Evolutionary conservation across 2,797 vertebrate species (phyloP), one percentile per base, ranked within the genome.

Genomic region (Myripristis jacobus): DNA sequence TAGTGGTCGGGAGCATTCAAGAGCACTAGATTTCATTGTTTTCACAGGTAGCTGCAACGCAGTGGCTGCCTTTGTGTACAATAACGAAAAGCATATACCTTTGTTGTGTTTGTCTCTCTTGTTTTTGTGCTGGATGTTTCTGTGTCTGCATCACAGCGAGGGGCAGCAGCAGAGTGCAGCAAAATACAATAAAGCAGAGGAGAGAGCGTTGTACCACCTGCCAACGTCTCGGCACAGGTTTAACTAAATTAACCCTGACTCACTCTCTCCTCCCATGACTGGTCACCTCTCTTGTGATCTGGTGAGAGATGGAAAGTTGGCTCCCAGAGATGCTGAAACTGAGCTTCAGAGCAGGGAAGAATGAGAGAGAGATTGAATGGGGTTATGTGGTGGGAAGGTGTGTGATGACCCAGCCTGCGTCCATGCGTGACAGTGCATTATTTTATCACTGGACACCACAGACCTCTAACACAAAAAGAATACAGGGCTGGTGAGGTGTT

Each of bases 401-500:
- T 89, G 86, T 89, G 87, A 93, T 91, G 85, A 90, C 88, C 79
- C 75, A 73, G 76, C 79, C 75, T 74, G 76, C 75, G 55, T 72
- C 81, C 80, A 91, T 85, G 88, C 80, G 75, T 91, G 82, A 88
- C 90, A 71, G 73, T 31, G 73, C 90, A 87, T 89, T 90, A 86
- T 67, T 90, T 88, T 76, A 24, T 25, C 22, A 50, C 65, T 46
- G 50, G 38, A 57, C 76, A 80, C 82, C 81, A 68, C 57, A 66
- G 84, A 58, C 57, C 78, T 60, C 62, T 79, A 65, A 72, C 80
- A 70, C 55, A 61, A 78, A 85, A 87, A 75, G 73, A 80, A 70
- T 41, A 63, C 12, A 41, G 38, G 25, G n/a, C 67, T 55, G 70
- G 70, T 73, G 56, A 77, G 70, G 68, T 79, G 63, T 66, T 71